Evolutionary conservation across 1,140 invertebrate species (phyloP).

Genomic region (Philotrypesis tridentata): DNA sequence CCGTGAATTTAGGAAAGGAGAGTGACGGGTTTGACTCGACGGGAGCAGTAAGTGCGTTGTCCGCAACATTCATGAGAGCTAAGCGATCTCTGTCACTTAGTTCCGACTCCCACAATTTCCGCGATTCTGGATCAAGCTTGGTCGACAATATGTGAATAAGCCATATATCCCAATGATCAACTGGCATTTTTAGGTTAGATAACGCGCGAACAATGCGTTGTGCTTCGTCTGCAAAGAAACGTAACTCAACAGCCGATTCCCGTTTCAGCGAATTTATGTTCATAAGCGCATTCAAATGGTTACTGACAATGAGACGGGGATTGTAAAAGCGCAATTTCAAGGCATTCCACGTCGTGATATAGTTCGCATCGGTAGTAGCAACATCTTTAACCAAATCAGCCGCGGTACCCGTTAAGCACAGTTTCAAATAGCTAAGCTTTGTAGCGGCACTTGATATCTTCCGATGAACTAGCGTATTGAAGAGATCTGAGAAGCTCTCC

Average conservation of each 20-base stretch:
- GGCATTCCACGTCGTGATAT: slow-evolving; percentile 14
- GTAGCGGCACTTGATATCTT: too few species aligned
- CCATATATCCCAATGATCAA: background rate
- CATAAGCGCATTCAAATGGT: too few species aligned
- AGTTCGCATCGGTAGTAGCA: background rate
- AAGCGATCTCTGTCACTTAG: too few species aligned
- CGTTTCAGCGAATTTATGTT: background rate
- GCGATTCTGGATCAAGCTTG: too few species aligned
- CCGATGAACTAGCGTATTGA: slow-evolving; percentile 6
- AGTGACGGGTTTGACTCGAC: too few species aligned
- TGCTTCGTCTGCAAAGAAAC: background rate
- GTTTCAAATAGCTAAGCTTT: slow-evolving; percentile 26
- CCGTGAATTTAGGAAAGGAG: too few species aligned
- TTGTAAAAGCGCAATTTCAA: slow-evolving; percentile 7
- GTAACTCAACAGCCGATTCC: background rate
- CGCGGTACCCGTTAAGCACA: slow-evolving; percentile 24
- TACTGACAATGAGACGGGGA: background rate
- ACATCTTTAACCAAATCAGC: slow-evolving; percentile 14
- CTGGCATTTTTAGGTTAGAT: background rate
- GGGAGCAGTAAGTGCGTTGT: too few species aligned
- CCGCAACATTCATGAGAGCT: too few species aligned
- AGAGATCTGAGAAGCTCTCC: slow-evolving; percentile 25
- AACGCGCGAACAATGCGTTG: background rate
- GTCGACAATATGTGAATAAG: too few species aligned
- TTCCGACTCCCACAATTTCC: too few species aligned